Percentiles rank a stretch among this genome's conserved stretches.
Evolutionary conservation across 2,797 vertebrate genomes (phyloP).

Genomic region (Syndactyla subalaris): DNA sequence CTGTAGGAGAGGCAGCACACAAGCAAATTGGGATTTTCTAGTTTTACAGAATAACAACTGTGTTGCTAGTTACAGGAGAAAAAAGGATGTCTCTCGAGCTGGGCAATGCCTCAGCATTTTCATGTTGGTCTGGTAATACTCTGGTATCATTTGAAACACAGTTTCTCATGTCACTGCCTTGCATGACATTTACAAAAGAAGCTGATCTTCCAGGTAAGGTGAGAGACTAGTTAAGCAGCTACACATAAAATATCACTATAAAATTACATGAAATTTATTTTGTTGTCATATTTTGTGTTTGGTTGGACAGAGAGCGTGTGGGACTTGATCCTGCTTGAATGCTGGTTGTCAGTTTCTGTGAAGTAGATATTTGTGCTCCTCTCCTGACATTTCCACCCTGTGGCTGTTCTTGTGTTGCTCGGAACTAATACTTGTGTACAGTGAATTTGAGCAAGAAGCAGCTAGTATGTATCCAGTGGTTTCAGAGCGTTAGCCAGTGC

Average conservation of each 20-base stretch:
- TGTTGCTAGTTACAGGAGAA: background rate
- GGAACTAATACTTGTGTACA: fast-evolving
- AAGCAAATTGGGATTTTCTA: background rate
- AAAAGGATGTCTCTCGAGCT: background rate
- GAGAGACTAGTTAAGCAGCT: background rate
- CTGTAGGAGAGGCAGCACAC: background rate
- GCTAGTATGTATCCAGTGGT: fast-evolving
- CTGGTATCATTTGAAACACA: background rate
- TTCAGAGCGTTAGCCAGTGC: background rate
- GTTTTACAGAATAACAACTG: background rate
- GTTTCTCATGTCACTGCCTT: background rate
- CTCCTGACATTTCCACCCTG: background rate
- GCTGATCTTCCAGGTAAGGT: background rate
- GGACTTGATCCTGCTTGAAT: background rate
- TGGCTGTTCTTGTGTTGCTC: background rate
- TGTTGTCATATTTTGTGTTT: background rate
- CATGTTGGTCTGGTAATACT: background rate
- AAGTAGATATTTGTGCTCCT: background rate
- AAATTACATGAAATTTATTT: background rate
- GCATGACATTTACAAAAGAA: background rate
- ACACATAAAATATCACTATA: background rate
- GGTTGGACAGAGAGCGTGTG: background rate
- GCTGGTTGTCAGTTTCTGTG: background rate
- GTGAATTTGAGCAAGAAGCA: background rate
- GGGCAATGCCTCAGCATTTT: background rate